Percentiles rank a stretch among this genome's conserved stretches.
phyloP scores from a whole-genome alignment of 1,140 invertebrate species.

The Cydia fagiglandana region DNA sequence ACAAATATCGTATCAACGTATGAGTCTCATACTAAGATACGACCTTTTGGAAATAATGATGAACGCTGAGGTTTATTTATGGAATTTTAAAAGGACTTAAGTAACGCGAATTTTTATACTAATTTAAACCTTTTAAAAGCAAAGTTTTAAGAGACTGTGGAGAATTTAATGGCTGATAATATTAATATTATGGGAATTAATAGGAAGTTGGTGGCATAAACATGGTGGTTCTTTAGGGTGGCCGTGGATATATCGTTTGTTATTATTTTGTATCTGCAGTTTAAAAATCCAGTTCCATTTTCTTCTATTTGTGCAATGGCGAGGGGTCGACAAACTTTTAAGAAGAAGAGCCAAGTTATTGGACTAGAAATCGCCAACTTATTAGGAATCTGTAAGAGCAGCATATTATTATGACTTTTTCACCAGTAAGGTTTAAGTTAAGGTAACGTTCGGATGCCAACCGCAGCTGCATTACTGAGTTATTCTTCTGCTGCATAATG shows the following conservation, averaged over 20 bases:
- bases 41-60: not conserved
- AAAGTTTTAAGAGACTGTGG: not conserved
- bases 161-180: constrained; percentile 19
- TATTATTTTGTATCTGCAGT: not conserved
- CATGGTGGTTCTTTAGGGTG: not conserved
- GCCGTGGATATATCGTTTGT: not conserved
- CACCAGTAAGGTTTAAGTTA: too few relatives aligned
- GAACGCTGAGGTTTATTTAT: not conserved
- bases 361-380: too few relatives aligned
- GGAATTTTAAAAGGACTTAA: constrained; percentile 28
- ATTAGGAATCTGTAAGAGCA: too few relatives aligned
- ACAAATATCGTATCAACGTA: not conserved
- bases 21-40: not conserved
- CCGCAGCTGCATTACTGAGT: too few relatives aligned
- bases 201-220: constrained; percentile 23
- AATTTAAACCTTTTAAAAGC: not conserved
- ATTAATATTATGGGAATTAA: constrained; percentile 28
- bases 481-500: too few relatives aligned
- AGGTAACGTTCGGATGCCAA: too few relatives aligned
- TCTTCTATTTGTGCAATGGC: too few relatives aligned
- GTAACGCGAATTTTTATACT: constrained; percentile 29
- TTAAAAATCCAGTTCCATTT: not conserved
- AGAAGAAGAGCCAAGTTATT: too few relatives aligned
- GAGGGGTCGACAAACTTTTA: too few relatives aligned
- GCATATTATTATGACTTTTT: too few relatives aligned